Evolutionary conservation across 2,797 vertebrate genomes (phyloP).

Genomic region (Epinephelus coioides): DNA sequence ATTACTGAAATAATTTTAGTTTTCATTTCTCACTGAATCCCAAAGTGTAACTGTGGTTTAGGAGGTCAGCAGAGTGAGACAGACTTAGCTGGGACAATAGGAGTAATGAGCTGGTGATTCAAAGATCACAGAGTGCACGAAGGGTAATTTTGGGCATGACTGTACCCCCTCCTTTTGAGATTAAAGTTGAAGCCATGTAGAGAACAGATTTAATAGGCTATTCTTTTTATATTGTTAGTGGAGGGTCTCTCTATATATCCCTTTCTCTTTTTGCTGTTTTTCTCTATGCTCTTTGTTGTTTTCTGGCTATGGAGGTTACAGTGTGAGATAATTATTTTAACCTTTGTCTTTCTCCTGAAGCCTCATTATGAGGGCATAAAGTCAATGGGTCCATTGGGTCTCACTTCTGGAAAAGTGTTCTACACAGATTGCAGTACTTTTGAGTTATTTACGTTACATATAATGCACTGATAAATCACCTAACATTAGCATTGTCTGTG

Average conservation of each 20-base stretch:
- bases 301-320: background rate
- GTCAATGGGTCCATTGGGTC: background rate
- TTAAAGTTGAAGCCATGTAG: slow-evolving; percentile 10
- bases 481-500: background rate
- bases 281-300: slow-evolving; percentile 7
- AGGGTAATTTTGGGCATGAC: slow-evolving; percentile 3
- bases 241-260: slow-evolving; percentile 2
- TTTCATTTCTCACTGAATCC: background rate
- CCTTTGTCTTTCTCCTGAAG: slow-evolving; percentile 17
- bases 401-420: slow-evolving; percentile 8
- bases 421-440: background rate
- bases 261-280: background rate
- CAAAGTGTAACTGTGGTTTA: background rate
- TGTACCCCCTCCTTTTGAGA: background rate
- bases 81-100: slow-evolving; percentile 5
- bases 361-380: slow-evolving; percentile 19
- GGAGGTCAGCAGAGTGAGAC: slow-evolving; percentile 2
- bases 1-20: background rate
- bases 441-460: background rate
- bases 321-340: slow-evolving; percentile 9
- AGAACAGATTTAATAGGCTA: slow-evolving; percentile 19
- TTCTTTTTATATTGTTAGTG: slow-evolving; percentile 26
- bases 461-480: background rate
- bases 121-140: background rate
- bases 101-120: background rate